Conservation (phyloP, 2,797 vertebrate genomes). For the Luscinia megarhynchos region DNA sequence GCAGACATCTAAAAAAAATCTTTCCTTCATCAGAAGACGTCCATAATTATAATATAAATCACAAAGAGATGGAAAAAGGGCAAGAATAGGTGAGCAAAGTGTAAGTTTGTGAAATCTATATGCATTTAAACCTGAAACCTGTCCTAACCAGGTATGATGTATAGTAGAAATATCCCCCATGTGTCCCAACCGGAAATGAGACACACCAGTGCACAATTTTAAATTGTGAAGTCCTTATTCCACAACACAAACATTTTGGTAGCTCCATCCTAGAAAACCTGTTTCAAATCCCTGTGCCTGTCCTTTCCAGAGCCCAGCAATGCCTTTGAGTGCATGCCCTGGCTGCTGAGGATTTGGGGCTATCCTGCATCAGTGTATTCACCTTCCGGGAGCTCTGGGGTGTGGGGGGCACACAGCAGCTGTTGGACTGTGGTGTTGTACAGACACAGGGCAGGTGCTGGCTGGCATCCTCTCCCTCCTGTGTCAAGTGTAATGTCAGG, state of each 20-base stretch:
- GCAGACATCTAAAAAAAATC: too few species aligned
- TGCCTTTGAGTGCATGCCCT: rapidly evolving
- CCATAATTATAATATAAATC: too few species aligned
- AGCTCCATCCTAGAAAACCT: background rate
- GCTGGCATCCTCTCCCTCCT: background rate
- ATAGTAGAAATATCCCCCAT: too few species aligned
- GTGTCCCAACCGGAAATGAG: too few species aligned
- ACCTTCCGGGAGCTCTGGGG: background rate
- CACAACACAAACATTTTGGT: background rate
- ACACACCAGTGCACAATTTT: too few species aligned
- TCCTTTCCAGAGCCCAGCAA: background rate
- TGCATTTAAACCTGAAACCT: too few species aligned
- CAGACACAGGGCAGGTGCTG: conserved; percentile 46
- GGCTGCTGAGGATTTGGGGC: background rate
- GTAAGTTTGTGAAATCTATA: too few species aligned
- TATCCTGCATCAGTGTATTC: background rate
- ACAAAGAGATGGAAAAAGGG: too few species aligned
- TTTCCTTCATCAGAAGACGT: too few species aligned
- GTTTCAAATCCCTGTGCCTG: background rate
- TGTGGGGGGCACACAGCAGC: background rate
- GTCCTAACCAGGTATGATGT: too few species aligned
- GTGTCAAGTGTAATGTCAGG: background rate
- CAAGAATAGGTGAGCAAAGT: too few species aligned
- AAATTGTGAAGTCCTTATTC: too few species aligned
- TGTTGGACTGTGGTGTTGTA: background rate